These are phyloP conservation scores for Muscina levida DNA, from an alignment of 2,888 invertebrate species.

Conservation along the genomic window DNA sequence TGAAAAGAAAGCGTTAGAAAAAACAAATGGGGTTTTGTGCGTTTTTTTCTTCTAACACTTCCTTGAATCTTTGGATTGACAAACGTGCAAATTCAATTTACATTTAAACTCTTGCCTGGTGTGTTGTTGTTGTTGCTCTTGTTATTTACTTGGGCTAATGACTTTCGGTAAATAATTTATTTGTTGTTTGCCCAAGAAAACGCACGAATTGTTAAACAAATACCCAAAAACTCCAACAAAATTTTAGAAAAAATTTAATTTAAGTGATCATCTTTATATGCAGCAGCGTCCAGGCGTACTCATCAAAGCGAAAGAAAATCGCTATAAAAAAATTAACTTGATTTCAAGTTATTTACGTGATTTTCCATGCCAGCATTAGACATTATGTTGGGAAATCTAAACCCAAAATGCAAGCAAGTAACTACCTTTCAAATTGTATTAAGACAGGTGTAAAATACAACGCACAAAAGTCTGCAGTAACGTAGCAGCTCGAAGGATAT, in stretches of 20 bases:
- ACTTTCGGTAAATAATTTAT: slow-evolving; percentile 15
- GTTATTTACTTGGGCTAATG: background rate
- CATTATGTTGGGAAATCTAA: background rate
- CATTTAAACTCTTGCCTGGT: slow-evolving; percentile 13
- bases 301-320: slow-evolving; percentile 16
- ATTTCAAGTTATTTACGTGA: slow-evolving; percentile 60
- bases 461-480: too few relatives aligned
- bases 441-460: too few relatives aligned
- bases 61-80: slow-evolving; percentile 8
- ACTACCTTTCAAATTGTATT: too few relatives aligned
- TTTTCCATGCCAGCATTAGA: slow-evolving; percentile 27
- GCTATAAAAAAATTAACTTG: slow-evolving; percentile 45
- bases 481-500: too few relatives aligned
- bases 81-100: background rate
- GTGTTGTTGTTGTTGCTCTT: background rate
- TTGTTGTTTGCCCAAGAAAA: background rate
- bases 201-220: background rate
- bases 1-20: background rate
- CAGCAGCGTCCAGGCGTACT: background rate
- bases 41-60: too few relatives aligned
- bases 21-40: too few relatives aligned
- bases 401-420: too few relatives aligned
- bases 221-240: background rate
- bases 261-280: slow-evolving; percentile 55
- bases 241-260: slow-evolving; percentile 47